A percentile compares a stretch with the other conserved stretches of the same genome.
These are phyloP conservation scores for Otolemur crassicaudatus DNA, from an alignment of 2,797 vertebrate species.

Conservation along the genomic window DNA sequence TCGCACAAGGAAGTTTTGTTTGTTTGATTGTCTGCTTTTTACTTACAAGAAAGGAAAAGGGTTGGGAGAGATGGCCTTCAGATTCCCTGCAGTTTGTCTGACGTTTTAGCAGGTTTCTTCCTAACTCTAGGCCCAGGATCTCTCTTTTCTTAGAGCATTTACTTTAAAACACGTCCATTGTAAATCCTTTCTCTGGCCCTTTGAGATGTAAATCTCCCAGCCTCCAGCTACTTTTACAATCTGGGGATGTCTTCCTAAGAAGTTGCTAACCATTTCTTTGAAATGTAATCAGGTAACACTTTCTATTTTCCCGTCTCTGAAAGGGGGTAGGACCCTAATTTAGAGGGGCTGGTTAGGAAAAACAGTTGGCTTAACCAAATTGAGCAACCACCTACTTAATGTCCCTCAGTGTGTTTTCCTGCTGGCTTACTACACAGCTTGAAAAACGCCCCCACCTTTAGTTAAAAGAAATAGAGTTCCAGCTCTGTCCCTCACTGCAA, in stretches of 20 bases:
- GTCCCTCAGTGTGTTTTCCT: background rate
- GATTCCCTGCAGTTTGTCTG: background rate
- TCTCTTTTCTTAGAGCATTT: background rate
- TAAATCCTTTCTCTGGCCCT: background rate
- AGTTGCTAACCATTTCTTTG: background rate
- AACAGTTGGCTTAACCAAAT: background rate
- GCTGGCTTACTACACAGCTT: background rate
- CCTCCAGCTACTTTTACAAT: background rate
- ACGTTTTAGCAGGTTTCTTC: background rate
- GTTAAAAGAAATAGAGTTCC: background rate
- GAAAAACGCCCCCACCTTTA: background rate
- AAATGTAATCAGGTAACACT: background rate
- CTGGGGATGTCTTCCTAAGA: background rate
- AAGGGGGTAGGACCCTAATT: background rate
- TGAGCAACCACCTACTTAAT: background rate
- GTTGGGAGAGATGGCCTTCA: background rate
- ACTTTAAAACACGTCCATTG: background rate
- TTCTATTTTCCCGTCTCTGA: background rate
- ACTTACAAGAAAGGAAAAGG: background rate
- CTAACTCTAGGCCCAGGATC: background rate
- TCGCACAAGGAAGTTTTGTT: background rate
- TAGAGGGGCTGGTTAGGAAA: background rate
- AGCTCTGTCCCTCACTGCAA: background rate
- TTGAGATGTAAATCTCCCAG: background rate
- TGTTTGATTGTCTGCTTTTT: no score